These are phyloP conservation scores for Gari tellinella DNA, from an alignment of 2,888 invertebrate species.

Conservation along the genomic window DNA sequence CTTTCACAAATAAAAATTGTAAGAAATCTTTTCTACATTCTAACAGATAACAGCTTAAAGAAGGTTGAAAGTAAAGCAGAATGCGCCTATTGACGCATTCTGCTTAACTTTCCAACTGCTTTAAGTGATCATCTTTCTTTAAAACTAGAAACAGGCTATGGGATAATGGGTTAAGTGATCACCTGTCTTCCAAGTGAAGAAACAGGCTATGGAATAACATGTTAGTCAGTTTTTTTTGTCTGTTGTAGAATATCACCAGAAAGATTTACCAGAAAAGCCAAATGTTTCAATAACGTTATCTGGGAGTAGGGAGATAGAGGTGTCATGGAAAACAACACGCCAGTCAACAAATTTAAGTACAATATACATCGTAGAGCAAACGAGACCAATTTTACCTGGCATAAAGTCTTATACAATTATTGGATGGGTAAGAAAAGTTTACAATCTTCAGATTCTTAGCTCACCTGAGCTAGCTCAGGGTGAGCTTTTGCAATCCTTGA, in stretches of 20 bases:
- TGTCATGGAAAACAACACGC: slow-evolving; percentile 41
- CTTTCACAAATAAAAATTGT: too few relatives aligned
- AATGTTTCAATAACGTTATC: slow-evolving; percentile 17
- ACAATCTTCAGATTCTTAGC: too few relatives aligned
- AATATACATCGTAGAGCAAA: slow-evolving; percentile 51
- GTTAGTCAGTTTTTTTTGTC: not conserved
- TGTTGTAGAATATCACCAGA: slow-evolving; percentile 15
- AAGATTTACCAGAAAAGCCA: slow-evolving; percentile 28
- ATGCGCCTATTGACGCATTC: too few relatives aligned
- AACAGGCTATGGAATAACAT: too few relatives aligned
- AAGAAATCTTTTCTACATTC: too few relatives aligned
- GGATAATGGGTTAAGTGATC: too few relatives aligned
- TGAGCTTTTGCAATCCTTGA: not conserved
- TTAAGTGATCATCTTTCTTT: too few relatives aligned
- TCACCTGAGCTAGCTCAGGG: not conserved
- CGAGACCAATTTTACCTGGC: slow-evolving; percentile 7
- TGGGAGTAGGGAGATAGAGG: slow-evolving; percentile 13
- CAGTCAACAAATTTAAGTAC: slow-evolving; percentile 16
- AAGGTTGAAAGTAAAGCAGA: too few relatives aligned
- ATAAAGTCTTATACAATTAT: slow-evolving; percentile 23
- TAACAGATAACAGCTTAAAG: too few relatives aligned
- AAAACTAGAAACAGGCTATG: too few relatives aligned
- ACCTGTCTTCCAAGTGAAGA: too few relatives aligned
- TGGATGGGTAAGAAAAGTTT: slow-evolving; percentile 36
- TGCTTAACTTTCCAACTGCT: too few relatives aligned